Evolutionary conservation across 2,888 invertebrate genomes (phyloP), one percentile per base, ranked within the genome.

Genomic region (Ganaspis brasiliensis): DNA sequence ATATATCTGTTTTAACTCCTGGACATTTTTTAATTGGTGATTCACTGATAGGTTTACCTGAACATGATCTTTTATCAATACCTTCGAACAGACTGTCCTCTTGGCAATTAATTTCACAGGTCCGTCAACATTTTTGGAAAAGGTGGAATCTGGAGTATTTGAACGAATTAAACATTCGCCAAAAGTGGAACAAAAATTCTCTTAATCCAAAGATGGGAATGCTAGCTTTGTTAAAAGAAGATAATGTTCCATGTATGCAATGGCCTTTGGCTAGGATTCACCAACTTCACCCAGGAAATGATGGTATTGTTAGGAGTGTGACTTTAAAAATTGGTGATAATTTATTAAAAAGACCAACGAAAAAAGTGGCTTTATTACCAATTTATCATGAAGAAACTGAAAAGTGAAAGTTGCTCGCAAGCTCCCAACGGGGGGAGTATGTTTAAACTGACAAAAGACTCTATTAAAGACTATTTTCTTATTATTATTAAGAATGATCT

Each of bases 61-160:
- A 24, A 24, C 10, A 1, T 56, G 10, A 56, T n/a, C 24, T 0
- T 2, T 21, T 24, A 56, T 10, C 55, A 21, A 16, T n/a, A n/a
- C n/a, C n/a, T n/a, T n/a, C 24, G 5, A 56, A 56, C 8, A 3
- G 55, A 21, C 21, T 56, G 12, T 56, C 55, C 0, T 0, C 55
- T 9, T 56, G 55, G 24, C 24, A 56, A 24, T 24, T 56, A 12
- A 79, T 24, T 16, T 21, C 5, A 1, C 3, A 56, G 21, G 49
- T 81, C 0, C 52, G 81, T 16, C 74, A 55, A 16, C 40, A 59
- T 45, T 86, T 81, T 67, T 87, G 86, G 87, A 56, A 4, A 24
- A 19, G 8, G 78, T 81, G 9, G 55, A 55, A 9, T 8, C 9
- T 21, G 1, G 55, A 55, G 21, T 55, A 55, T 55, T 24, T 55